Base-by-base conservation (phyloP, 2,113 vertebrate genomes). In the Orycteropus afer region DNA sequence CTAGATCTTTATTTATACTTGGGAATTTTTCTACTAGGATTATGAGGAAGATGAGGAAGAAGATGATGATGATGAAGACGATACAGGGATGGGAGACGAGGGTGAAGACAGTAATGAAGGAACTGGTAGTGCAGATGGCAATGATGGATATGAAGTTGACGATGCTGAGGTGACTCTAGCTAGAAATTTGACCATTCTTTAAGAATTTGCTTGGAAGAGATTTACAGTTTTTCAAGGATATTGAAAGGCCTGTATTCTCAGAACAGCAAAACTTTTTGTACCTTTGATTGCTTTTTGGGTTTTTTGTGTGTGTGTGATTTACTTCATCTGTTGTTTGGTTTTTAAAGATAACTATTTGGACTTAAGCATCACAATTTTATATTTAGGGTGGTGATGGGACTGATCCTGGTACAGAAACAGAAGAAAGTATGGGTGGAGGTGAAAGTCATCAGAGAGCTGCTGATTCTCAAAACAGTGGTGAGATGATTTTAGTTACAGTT, bases 81-180 rank as follows among this genome's bases (percentile, higher is more conserved):
- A 99, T 73, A 98, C 98, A 0, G 99, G 99, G 6, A 99, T 99
- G 98, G 99, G 98, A 69, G 99, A 99, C 23, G 99, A 99, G 97
- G 99, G 99, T 61, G 99, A 99, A 42, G 99, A 99, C 42, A 99
- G 99, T 71, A 99, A 99, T 5, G 99, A 99, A 90, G 99, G 99
- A 73, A 99, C 99, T 71, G 98, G 98, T 17, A 99, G 99, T 63
- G 99, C 99, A 63, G 99, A 99, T 47, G 99, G 99, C 42, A 99
- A 99, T 40, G 99, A 99, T 74, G 98, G 98, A 1, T 99, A 99
- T 29, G 99, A 99, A 96, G 99, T 98, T 86, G 99, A 99, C 2
- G 99, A 99, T 91, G 97, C 99, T 12, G 99, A 99, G 98, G 99
- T 99, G 97, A 97, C 51, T 45, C 34, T 57, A 22, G 87, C 95